Percentiles rank a stretch among this genome's conserved stretches.
Conservation (phyloP, 2,113 vertebrate genomes). For the Pseudolaguvia tuberculata region DNA sequence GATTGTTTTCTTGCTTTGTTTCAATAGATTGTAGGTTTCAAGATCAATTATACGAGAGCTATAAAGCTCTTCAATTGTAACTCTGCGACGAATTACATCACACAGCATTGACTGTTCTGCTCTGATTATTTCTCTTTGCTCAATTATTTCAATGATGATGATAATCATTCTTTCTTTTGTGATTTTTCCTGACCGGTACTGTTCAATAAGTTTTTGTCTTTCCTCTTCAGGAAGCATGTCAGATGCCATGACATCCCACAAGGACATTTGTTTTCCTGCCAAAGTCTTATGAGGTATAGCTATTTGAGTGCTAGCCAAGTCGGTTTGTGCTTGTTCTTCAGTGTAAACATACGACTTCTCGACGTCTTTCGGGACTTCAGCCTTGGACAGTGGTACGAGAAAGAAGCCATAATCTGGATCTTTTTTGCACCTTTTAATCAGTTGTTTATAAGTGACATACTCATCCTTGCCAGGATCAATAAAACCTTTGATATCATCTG, state of each 20-base stretch:
- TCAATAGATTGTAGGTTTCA: slow-evolving; percentile 78
- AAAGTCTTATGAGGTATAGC: slow-evolving; percentile 77
- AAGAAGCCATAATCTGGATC: slow-evolving; percentile 81
- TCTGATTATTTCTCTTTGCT: slow-evolving; percentile 81
- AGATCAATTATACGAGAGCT: slow-evolving; percentile 76
- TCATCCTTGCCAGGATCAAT: slow-evolving; percentile 79
- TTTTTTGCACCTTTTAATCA: slow-evolving; percentile 76
- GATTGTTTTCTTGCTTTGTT: slow-evolving; percentile 80
- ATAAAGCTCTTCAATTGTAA: slow-evolving; percentile 75
- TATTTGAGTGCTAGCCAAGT: slow-evolving; percentile 81
- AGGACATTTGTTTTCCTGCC: slow-evolving; percentile 76
- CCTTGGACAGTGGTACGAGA: slow-evolving; percentile 75
- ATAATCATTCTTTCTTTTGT: slow-evolving; percentile 93
- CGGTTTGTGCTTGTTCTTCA: slow-evolving; percentile 79
- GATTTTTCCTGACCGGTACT: slow-evolving; percentile 81
- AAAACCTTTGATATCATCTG: slow-evolving; percentile 79
- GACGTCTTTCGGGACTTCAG: slow-evolving; percentile 62
- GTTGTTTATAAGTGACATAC: slow-evolving; percentile 75
- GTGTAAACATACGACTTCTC: slow-evolving; percentile 78
- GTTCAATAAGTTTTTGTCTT: slow-evolving; percentile 77
- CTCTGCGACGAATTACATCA: slow-evolving; percentile 79
- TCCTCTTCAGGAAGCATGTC: slow-evolving; percentile 85
- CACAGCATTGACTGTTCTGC: slow-evolving; percentile 77
- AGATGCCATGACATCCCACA: slow-evolving; percentile 94
- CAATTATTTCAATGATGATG: slow-evolving; percentile 94